These are phyloP conservation scores for Stratiomys singularior DNA, from an alignment of 2,888 invertebrate genomes.

Conservation along the genomic window DNA sequence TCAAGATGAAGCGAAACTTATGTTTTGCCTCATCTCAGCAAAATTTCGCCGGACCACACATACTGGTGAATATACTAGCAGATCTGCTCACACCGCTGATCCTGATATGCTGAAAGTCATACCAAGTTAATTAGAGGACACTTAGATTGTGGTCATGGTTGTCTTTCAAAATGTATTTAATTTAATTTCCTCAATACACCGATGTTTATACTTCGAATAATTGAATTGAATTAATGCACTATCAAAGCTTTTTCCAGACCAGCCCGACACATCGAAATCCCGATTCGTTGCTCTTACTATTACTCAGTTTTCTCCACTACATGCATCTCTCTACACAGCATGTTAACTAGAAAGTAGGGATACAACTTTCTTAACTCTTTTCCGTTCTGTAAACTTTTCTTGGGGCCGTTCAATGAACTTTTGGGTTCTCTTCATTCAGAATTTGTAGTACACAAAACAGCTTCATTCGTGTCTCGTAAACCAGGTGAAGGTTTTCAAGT, in stretches of 20 bases:
- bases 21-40: not conserved
- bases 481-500: slow-evolving; percentile 28
- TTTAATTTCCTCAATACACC: not conserved
- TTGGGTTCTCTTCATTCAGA: slow-evolving; percentile 36
- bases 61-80: no score
- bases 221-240: not conserved
- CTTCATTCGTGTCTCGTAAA: not conserved
- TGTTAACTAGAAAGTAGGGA: slow-evolving; percentile 20
- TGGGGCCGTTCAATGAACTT: slow-evolving; percentile 49
- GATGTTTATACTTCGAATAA: not conserved
- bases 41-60: not conserved
- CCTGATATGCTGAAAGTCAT: no score
- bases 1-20: not conserved
- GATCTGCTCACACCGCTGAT: no score
- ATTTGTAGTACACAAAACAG: no score
- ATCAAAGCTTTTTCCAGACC: not conserved
- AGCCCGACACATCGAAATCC: not conserved
- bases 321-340: not conserved
- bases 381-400: slow-evolving; percentile 4
- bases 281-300: not conserved
- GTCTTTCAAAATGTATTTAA: no score
- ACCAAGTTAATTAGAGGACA: no score
- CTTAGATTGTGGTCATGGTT: no score
- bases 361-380: slow-evolving; percentile 22
- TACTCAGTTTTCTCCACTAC: not conserved